Conservation (phyloP, 2,888 invertebrate species). For the Nymphalis urticae region DNA sequence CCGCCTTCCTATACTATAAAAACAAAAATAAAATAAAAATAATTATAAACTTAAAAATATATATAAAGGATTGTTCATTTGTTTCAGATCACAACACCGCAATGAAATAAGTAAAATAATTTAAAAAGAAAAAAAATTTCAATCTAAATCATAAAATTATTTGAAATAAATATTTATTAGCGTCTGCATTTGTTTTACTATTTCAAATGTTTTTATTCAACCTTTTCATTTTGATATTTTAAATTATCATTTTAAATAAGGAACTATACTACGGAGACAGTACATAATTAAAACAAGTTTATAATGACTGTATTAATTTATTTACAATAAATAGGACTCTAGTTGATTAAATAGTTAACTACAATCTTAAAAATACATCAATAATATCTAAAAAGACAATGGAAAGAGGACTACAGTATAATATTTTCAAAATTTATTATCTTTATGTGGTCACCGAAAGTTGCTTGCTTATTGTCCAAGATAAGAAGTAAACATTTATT, state of each 20-base stretch:
- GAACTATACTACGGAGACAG: too few species aligned
- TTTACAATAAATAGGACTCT: constrained; percentile 68
- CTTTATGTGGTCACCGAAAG: constrained; percentile 56
- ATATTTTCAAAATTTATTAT: constrained; percentile 62
- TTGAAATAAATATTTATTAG: constrained; percentile 12
- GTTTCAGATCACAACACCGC: not conserved
- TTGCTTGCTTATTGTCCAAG: constrained; percentile 65
- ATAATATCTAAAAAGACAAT: constrained; percentile 35
- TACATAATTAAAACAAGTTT: constrained; percentile 30
- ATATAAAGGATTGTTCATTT: not conserved
- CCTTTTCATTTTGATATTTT: not conserved
- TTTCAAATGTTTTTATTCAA: not conserved
- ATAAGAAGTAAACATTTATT: constrained; percentile 21
- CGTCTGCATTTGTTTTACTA: constrained; percentile 4
- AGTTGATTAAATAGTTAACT: constrained; percentile 52
- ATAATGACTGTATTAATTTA: constrained; percentile 48
- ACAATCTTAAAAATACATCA: constrained; percentile 42
- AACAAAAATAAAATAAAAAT: too few species aligned
- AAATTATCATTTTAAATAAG: not conserved
- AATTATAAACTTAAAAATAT: too few species aligned
- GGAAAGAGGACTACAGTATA: constrained; percentile 51
- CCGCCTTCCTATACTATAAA: too few species aligned
- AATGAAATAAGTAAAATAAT: not conserved
- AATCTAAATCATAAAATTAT: constrained; percentile 2
- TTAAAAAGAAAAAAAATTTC: too few species aligned